Base-by-base conservation (phyloP, 2,797 vertebrate species). In the Tenualosa thibaudeaui region DNA sequence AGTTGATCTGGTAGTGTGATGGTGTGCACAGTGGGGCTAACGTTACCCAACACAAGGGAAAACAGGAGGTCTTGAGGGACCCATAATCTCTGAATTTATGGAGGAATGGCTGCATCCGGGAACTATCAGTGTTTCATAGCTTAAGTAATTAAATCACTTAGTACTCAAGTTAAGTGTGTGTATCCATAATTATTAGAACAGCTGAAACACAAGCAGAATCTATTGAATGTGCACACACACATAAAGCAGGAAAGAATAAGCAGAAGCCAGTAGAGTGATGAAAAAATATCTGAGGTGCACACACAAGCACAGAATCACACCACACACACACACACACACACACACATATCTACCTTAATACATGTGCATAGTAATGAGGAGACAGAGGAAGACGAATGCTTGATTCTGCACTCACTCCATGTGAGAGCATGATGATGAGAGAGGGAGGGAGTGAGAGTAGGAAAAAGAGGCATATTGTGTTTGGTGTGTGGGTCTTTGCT, bases 381-480 rank as follows among this genome's bases (percentile, higher is more conserved):
- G 68, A 31, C 58, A 8, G 22, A 31, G 56, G 56, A n/a, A 58
- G 56, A 58, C n/a, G 56, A 58, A 19, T 6, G 37, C 17, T 75
- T 43, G 68, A 37, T 40, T 40, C 13, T 2, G 37, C 68, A 43
- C 68, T 43, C 37, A 19, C 37, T 43, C 68, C 37, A 75, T 31
- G 62, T 10, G 62, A 68, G 62, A 31, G 26, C 24, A 31, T 9
- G 60, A 19, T 43, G 26, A 40, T 71, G 65, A 71, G 10, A 68
- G 3, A 40, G 51, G 15, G 71, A 56, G 49, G 81, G 10, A 68
- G 3, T 22, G 51, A 15, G 71, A 56, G 46, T 81, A 71, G 12
- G 58, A 26, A 78, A 15, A 49, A 65, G 22, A 81, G 87, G 78
- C 85, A 90, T 86, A 56, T 65, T 19, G 68, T 9, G 65, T 40